Evolutionary conservation across 2,888 invertebrate genomes (phyloP).

Genomic region (Phrixothrix hirtus): DNA sequence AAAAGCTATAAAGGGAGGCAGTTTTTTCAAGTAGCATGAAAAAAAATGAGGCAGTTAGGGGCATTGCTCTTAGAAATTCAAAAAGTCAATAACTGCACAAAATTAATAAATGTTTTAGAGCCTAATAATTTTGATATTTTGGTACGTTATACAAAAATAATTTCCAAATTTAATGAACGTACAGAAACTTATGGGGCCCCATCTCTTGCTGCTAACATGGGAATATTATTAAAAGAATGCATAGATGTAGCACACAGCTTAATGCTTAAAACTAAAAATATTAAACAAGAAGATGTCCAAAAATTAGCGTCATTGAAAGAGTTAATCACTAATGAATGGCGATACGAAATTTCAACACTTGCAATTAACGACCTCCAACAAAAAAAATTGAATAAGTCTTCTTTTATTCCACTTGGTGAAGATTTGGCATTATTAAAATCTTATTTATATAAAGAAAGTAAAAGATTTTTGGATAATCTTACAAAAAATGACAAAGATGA

Average conservation of each 20-base stretch:
- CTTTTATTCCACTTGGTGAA: conserved; percentile 20
- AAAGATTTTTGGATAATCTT: not conserved
- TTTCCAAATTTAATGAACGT: conserved; percentile 17
- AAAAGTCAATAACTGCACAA: conserved; percentile 11
- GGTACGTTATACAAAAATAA: conserved; percentile 24
- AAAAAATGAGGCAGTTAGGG: conserved; percentile 32
- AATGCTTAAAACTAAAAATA: not conserved
- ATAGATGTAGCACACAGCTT: not conserved
- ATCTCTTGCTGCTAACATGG: conserved; percentile 12
- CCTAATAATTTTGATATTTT: no score
- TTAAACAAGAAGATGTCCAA: not conserved
- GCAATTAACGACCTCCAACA: conserved; percentile 23
- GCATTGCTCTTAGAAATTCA: conserved; percentile 28
- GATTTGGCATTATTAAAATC: conserved; percentile 24
- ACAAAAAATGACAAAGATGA: conserved; percentile 4
- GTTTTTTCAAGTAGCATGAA: conserved; percentile 20
- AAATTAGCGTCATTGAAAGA: not conserved
- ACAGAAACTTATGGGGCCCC: conserved; percentile 19
- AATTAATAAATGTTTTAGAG: conserved; percentile 11
- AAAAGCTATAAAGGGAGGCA: conserved; percentile 29
- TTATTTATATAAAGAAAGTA: conserved; percentile 13
- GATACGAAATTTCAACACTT: conserved; percentile 5
- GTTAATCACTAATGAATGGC: not conserved
- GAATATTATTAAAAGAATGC: conserved; percentile 1
- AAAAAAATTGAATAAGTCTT: conserved; percentile 30